Evolutionary conservation across 2,797 vertebrate genomes (phyloP).

Genomic region (Cryptoprocta ferox): DNA sequence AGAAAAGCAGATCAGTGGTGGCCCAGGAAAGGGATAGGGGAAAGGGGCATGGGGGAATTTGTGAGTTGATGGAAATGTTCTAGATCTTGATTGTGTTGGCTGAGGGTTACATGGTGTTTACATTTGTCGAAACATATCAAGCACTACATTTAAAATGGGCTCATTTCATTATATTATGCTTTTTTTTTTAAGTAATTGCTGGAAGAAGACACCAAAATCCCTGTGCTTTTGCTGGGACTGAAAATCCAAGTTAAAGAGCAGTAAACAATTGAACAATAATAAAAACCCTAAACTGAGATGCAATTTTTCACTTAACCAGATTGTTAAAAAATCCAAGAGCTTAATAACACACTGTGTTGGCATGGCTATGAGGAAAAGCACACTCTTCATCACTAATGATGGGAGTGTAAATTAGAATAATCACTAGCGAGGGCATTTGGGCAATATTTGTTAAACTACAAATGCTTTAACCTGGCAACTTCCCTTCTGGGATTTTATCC

Average conservation of each 20-base stretch:
- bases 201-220: neutral
- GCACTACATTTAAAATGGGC: neutral
- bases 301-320: neutral
- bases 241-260: neutral
- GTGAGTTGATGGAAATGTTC: neutral
- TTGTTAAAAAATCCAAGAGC: neutral
- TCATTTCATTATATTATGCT: neutral
- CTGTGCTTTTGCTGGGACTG: neutral
- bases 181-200: neutral
- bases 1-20: neutral
- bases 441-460: neutral
- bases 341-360: neutral
- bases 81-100: neutral
- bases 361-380: neutral
- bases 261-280: neutral
- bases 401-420: neutral
- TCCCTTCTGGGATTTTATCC: neutral
- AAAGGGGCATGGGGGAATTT: neutral
- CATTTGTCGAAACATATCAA: neutral
- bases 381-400: neutral
- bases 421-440: neutral
- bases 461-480: neutral
- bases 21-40: neutral
- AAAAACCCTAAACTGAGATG: neutral
- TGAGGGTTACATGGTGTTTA: neutral